Evolutionary conservation across 2,888 invertebrate genomes (phyloP).

Genomic region (Lasioglossum marginatum): DNA sequence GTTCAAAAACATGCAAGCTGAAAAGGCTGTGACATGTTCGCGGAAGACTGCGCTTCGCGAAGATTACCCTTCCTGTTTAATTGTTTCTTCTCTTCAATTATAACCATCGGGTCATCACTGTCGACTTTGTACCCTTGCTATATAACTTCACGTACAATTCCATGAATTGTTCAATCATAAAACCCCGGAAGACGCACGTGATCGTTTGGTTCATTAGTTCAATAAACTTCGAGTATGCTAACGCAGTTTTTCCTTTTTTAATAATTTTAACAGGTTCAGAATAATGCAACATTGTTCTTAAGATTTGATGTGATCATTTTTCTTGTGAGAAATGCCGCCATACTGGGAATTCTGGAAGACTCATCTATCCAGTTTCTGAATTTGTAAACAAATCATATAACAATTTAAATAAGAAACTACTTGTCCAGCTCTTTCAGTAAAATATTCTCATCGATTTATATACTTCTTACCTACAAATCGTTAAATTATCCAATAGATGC

Average conservation of each 20-base stretch:
- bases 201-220: conserved; percentile 9
- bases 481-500: neutral
- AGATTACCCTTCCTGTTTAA: neutral
- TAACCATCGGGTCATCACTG: conserved; percentile 4
- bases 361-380: too few species aligned
- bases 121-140: conserved; percentile 37
- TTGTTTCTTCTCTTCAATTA: neutral
- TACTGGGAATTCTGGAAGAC: too few species aligned
- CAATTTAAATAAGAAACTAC: neutral
- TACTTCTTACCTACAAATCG: neutral
- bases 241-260: neutral
- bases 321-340: too few species aligned
- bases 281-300: too few species aligned
- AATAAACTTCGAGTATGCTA: neutral
- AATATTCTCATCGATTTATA: neutral
- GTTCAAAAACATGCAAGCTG: neutral
- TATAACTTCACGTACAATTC: conserved; percentile 12
- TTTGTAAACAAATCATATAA: neutral
- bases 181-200: neutral
- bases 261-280: too few species aligned
- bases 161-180: conserved; percentile 36
- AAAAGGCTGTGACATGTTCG: neutral
- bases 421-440: neutral
- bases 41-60: neutral
- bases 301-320: too few species aligned